These are phyloP conservation scores for Cephus cinctus DNA, from an alignment of 1,140 invertebrate genomes.

Conservation along the genomic window DNA sequence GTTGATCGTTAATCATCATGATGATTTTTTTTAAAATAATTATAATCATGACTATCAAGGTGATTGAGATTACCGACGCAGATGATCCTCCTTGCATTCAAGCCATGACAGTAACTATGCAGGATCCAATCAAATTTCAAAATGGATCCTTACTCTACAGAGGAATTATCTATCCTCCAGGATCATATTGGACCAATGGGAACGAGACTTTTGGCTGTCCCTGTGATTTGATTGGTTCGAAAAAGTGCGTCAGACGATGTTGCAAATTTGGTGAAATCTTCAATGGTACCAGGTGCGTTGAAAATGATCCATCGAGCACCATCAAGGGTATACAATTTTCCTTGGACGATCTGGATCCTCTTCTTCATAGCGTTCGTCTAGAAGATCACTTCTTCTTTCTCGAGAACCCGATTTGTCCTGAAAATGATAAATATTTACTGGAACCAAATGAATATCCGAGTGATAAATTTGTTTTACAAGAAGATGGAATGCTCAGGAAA, in stretches of 20 bases:
- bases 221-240: constrained; percentile 8
- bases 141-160: constrained; percentile 11
- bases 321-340: too few relatives aligned
- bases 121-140: neutral
- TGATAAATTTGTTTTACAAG: constrained; percentile 18
- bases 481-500: too few relatives aligned
- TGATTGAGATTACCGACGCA: too few relatives aligned
- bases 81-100: neutral
- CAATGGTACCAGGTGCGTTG: constrained; percentile 12
- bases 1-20: too few relatives aligned
- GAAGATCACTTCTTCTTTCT: constrained; percentile 15
- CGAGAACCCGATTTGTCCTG: constrained; percentile 16
- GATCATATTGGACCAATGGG: constrained; percentile 4
- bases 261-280: constrained; percentile 17
- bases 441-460: constrained; percentile 15
- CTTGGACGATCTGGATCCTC: too few relatives aligned
- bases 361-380: too few relatives aligned
- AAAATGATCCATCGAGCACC: too few relatives aligned
- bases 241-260: constrained; percentile 18
- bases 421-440: constrained; percentile 6
- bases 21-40: too few relatives aligned
- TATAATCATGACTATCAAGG: too few relatives aligned
- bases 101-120: constrained; percentile 1
- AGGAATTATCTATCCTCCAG: neutral
- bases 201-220: constrained; percentile 15